Percentiles rank a stretch among this genome's conserved stretches.
These are phyloP conservation scores for Calycopis cecrops DNA, from an alignment of 1,140 invertebrate species.

Conservation along the genomic window DNA sequence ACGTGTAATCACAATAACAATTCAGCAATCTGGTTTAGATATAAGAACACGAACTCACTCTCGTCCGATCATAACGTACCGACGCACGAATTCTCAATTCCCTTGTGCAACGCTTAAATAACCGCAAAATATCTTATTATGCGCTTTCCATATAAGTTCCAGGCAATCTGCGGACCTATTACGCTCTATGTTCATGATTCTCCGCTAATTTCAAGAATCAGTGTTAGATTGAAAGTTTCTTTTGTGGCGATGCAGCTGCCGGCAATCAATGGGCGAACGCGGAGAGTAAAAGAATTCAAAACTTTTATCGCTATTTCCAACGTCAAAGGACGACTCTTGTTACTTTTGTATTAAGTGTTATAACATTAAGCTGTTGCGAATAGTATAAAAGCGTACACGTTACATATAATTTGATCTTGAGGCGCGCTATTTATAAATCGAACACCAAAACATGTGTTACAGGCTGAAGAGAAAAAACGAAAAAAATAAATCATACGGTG, in stretches of 20 bases:
- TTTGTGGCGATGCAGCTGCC: constrained; percentile 59
- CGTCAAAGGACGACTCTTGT: constrained; percentile 61
- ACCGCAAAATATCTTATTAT: constrained; percentile 73
- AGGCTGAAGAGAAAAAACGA: constrained; percentile 26
- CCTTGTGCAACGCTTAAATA: constrained; percentile 68
- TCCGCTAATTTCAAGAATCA: constrained; percentile 58
- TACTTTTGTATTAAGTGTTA: constrained; percentile 25
- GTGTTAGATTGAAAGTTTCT: constrained; percentile 46
- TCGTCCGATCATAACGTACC: constrained; percentile 46
- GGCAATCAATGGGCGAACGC: constrained; percentile 53
- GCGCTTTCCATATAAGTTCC: constrained; percentile 68
- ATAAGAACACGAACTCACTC: constrained; percentile 38
- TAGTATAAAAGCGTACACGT: constrained; percentile 2
- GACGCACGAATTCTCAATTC: constrained; percentile 67
- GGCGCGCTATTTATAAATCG: constrained; percentile 32
- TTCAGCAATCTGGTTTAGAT: constrained; percentile 51
- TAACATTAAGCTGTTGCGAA: not conserved
- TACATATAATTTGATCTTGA: constrained; percentile 14
- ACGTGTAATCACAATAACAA: constrained; percentile 57
- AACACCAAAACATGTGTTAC: constrained; percentile 36
- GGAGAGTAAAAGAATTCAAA: constrained; percentile 45
- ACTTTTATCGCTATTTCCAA: constrained; percentile 59
- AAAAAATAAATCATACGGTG: constrained; percentile 63
- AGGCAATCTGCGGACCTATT: constrained; percentile 59
- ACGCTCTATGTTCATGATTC: constrained; percentile 49